A percentile compares a stretch with the other conserved stretches of the same genome.
phyloP scores from a whole-genome alignment of 2,113 vertebrate species.

The Ictalurus furcatus region DNA sequence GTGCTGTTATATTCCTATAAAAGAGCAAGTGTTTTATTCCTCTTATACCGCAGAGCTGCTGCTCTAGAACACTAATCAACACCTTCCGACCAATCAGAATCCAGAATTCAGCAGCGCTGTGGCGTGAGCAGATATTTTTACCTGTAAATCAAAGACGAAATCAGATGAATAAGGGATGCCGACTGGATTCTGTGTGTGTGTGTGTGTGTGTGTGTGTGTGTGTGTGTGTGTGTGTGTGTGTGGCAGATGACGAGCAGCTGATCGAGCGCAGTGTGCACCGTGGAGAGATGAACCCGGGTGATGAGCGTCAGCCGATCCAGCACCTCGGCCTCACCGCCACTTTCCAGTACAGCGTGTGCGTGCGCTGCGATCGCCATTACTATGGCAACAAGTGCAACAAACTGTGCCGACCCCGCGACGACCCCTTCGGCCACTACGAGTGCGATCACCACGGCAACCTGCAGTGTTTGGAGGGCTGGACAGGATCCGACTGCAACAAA shows the following conservation, averaged over 20 bases:
- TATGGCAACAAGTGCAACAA: slow-evolving; percentile 91
- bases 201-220: neutral
- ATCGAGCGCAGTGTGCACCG: slow-evolving; percentile 84
- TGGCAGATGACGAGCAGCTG: slow-evolving; percentile 79
- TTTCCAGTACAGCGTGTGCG: slow-evolving; percentile 83
- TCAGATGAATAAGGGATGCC: neutral
- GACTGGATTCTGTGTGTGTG: neutral
- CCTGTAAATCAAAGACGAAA: neutral
- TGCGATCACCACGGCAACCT: slow-evolving; percentile 90
- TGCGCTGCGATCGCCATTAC: slow-evolving; percentile 89
- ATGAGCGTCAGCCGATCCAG: slow-evolving; percentile 79
- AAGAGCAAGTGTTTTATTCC: neutral
- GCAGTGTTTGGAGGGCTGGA: slow-evolving; percentile 94
- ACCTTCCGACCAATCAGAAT: neutral
- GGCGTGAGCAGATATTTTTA: neutral
- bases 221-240: slow-evolving; percentile 35
- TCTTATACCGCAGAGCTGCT: neutral
- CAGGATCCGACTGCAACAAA: slow-evolving; percentile 82
- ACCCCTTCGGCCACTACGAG: slow-evolving; percentile 90
- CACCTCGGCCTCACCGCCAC: slow-evolving; percentile 77
- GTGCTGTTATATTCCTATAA: neutral
- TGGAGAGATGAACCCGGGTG: slow-evolving; percentile 91
- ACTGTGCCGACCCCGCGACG: slow-evolving; percentile 86
- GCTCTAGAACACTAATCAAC: neutral
- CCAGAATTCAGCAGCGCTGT: neutral